Evolutionary conservation across 2,888 invertebrate genomes (phyloP).

Genomic region (Caenorhabditis drosophilae): DNA sequence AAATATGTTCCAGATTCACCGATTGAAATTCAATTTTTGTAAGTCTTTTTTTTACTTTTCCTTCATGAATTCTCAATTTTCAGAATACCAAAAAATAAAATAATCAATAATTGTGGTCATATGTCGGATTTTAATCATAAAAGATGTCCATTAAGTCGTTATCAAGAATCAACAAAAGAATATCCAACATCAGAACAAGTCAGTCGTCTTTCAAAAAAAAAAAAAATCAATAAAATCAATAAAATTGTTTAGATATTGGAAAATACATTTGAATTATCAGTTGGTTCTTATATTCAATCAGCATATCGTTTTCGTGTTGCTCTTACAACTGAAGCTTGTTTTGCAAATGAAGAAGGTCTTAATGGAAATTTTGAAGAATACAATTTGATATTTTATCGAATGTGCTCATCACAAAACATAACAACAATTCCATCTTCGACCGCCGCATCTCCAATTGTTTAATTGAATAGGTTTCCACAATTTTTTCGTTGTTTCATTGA

Average conservation of each 20-base stretch:
- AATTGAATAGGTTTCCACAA: neutral
- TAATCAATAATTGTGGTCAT: conserved; percentile 59
- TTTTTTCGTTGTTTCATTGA: neutral
- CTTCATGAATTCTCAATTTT: neutral
- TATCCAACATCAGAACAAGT: conserved; percentile 25
- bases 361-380: conserved; percentile 60
- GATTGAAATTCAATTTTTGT: conserved; percentile 49
- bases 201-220: neutral
- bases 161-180: neutral
- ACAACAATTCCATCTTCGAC: neutral
- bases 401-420: conserved; percentile 31
- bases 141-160: conserved; percentile 19
- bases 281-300: conserved; percentile 68
- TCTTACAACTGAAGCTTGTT: conserved; percentile 57
- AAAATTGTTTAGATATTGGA: conserved; percentile 26
- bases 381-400: conserved; percentile 66
- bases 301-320: conserved; percentile 75
- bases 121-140: conserved; percentile 54
- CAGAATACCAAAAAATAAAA: conserved; percentile 47
- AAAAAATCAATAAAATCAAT: neutral
- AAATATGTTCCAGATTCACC: conserved; percentile 49
- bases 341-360: conserved; percentile 39
- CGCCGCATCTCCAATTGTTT: conserved; percentile 1
- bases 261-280: conserved; percentile 65
- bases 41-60: conserved; percentile 4